Percentiles rank a stretch among this genome's conserved stretches.
These are phyloP conservation scores for Semicossyphus pulcher DNA, from an alignment of 2,113 vertebrate species.

Conservation along the genomic window DNA sequence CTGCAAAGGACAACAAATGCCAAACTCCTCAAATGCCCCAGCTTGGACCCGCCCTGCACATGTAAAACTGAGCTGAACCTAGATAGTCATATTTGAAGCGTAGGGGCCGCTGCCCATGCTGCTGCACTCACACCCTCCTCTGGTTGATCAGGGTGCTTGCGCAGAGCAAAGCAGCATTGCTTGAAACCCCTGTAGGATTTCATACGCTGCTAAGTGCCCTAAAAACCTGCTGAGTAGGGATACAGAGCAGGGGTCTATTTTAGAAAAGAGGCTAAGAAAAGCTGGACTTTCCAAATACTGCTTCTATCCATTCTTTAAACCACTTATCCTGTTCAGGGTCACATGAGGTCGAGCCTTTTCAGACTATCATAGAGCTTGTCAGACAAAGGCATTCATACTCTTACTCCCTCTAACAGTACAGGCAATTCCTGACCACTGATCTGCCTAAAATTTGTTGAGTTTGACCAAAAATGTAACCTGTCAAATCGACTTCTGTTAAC, in stretches of 20 bases:
- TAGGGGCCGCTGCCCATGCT: too few species aligned
- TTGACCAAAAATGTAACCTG: too few species aligned
- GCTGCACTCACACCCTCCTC: neutral
- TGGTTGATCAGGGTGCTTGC: neutral
- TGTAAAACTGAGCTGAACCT: too few species aligned
- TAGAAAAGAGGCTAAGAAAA: slow-evolving; percentile 13
- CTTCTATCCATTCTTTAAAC: slow-evolving; percentile 13
- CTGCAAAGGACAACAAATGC: too few species aligned
- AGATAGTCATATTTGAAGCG: too few species aligned
- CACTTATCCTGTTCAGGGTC: slow-evolving; percentile 12
- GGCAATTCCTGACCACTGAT: too few species aligned
- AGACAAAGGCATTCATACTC: too few species aligned
- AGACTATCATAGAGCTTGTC: neutral
- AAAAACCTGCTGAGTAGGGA: neutral
- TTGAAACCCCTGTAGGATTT: neutral
- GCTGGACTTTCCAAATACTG: neutral
- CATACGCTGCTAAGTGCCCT: slow-evolving; percentile 10
- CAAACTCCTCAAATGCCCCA: too few species aligned
- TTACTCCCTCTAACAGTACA: too few species aligned
- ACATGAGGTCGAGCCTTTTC: neutral
- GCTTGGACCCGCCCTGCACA: too few species aligned
- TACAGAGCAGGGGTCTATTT: slow-evolving; percentile 19
- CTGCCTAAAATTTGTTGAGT: too few species aligned
- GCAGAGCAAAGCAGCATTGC: neutral
- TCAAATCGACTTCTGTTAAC: too few species aligned